Evolutionary conservation across 37 sponge, comb jelly and placozoan genomes (phyloP).

Genomic region (Corticium candelabrum): DNA sequence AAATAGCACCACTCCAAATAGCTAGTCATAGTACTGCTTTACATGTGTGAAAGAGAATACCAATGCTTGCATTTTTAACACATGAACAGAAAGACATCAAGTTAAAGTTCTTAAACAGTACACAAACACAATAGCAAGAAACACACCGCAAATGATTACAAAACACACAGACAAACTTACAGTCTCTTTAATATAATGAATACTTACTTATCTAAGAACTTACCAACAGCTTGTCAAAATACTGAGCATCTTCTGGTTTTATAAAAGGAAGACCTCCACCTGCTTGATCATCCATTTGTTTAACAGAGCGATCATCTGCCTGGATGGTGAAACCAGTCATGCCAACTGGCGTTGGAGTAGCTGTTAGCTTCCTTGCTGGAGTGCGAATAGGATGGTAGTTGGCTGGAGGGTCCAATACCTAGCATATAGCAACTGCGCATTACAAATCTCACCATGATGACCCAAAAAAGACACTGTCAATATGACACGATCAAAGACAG

Average conservation of each 20-base stretch:
- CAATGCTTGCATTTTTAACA: no score
- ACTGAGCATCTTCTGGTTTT: slow-evolving; percentile 95
- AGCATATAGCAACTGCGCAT: no score
- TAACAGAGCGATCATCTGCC: slow-evolving; percentile 16
- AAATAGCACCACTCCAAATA: neutral
- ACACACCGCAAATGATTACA: no score
- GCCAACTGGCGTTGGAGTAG: slow-evolving; percentile 96
- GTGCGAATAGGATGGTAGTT: slow-evolving; percentile 85
- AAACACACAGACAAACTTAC: neutral
- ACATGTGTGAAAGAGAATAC: no score
- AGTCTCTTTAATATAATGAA: neutral
- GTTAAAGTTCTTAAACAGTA: no score
- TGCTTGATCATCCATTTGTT: slow-evolving; percentile 19
- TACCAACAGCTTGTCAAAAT: slow-evolving; percentile 80
- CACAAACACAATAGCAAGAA: no score
- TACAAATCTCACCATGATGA: neutral
- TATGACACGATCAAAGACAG: no score
- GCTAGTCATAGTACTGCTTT: neutral
- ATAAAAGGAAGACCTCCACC: slow-evolving; percentile 78
- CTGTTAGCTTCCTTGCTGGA: slow-evolving; percentile 78
- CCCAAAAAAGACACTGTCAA: no score
- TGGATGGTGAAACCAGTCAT: slow-evolving; percentile 82
- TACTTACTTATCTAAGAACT: neutral
- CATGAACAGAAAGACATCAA: no score
- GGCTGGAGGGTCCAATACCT: slow-evolving; percentile 61